phyloP scores from a whole-genome alignment of 2,113 vertebrate species.

The Gallinago paraguaiae region DNA sequence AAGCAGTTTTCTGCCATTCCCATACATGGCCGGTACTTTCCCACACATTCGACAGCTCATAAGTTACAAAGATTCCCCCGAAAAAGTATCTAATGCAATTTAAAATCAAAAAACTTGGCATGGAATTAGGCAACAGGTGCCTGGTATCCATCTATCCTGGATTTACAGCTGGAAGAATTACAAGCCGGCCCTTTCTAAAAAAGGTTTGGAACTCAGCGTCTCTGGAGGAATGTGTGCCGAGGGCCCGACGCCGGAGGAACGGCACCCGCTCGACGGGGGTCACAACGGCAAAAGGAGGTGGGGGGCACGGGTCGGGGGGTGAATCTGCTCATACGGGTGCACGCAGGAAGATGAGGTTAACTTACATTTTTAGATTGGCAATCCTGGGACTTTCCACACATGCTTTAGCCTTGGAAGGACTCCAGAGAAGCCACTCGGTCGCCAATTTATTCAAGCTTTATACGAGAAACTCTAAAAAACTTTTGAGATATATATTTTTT shows the following conservation, averaged over 20 bases:
- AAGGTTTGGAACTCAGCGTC: slow-evolving; percentile 22
- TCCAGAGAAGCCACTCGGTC: background rate
- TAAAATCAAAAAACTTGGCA: slow-evolving; percentile 20
- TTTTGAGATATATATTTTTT: background rate
- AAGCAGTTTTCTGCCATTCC: slow-evolving; percentile 31
- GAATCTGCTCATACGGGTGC: background rate
- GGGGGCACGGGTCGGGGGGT: no score
- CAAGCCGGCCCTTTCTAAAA: slow-evolving; percentile 35
- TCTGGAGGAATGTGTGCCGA: background rate
- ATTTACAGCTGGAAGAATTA: slow-evolving; percentile 9
- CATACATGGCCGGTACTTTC: background rate
- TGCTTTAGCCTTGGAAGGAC: background rate
- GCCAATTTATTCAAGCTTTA: background rate
- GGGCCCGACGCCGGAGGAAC: background rate
- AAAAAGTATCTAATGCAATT: slow-evolving; percentile 24
- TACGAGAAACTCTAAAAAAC: background rate
- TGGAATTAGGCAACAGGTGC: slow-evolving; percentile 33
- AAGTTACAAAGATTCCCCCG: background rate
- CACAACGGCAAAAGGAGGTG: background rate
- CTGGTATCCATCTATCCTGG: slow-evolving; percentile 30
- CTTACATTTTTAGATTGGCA: background rate
- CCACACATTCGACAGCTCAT: background rate
- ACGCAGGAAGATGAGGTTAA: background rate
- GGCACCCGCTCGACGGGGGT: background rate
- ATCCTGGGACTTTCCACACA: background rate